Percentiles rank a stretch among this genome's conserved stretches.
phyloP scores from a whole-genome alignment of 2,113 vertebrate genomes.

The Fulmarus glacialis region DNA sequence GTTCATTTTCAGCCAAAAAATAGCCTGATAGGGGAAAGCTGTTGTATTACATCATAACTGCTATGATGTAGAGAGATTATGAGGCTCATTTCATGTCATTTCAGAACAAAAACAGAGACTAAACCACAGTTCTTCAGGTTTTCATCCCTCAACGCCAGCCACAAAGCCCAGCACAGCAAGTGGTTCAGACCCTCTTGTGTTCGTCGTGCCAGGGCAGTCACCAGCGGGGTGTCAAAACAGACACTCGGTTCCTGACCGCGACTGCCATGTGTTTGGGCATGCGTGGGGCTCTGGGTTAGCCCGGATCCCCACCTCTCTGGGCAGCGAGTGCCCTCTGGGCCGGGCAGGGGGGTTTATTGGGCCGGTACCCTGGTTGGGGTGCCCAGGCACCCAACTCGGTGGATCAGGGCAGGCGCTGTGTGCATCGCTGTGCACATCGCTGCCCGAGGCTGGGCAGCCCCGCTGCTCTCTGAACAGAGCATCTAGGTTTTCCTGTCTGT shows the following conservation, averaged over 20 bases:
- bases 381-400: neutral
- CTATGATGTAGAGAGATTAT: neutral
- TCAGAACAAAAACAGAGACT: neutral
- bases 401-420: neutral
- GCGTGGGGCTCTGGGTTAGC: fast-evolving
- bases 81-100: neutral
- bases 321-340: neutral
- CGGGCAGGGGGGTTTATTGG: neutral
- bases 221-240: neutral
- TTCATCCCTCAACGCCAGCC: neutral
- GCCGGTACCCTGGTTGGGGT: neutral
- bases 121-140: neutral
- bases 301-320: neutral
- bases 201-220: fast-evolving
- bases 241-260: fast-evolving
- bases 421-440: too few species aligned
- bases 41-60: neutral
- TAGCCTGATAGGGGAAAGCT: neutral
- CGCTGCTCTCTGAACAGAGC: neutral
- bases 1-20: neutral
- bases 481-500: neutral
- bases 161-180: neutral
- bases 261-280: fast-evolving
- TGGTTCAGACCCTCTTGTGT: neutral
- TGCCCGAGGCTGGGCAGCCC: neutral